phyloP scores from a whole-genome alignment of 92 coral and sea anemone genomes.

The Umimayanthus kanabou region DNA sequence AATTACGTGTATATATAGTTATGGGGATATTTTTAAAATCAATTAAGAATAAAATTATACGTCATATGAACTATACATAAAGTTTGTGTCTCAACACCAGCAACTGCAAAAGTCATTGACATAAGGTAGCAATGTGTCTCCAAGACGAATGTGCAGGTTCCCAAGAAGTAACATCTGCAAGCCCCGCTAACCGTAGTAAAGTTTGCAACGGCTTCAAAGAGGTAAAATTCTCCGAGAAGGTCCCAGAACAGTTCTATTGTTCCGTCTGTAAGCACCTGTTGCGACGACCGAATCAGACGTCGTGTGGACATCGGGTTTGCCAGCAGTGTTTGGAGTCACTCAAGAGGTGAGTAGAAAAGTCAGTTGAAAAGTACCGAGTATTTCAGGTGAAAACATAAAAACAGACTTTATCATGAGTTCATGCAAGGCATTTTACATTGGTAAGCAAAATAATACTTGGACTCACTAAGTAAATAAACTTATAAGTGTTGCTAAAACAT shows the following conservation, averaged over 20 bases:
- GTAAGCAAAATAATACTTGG: too few species aligned
- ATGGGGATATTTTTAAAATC: too few species aligned
- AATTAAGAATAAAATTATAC: too few species aligned
- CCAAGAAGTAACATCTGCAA: too few species aligned
- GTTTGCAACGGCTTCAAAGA: not conserved
- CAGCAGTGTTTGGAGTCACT: not conserved
- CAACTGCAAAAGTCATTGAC: not conserved
- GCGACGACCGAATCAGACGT: constrained; percentile 18
- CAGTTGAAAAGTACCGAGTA: not conserved
- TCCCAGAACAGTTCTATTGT: constrained; percentile 17
- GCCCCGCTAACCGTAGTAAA: not conserved
- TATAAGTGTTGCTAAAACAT: too few species aligned
- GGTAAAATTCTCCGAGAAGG: not conserved
- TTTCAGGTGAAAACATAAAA: too few species aligned
- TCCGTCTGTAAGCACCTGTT: constrained; percentile 18
- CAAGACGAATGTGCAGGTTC: not conserved
- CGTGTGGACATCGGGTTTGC: constrained; percentile 35
- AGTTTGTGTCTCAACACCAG: too few species aligned
- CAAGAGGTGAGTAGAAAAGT: not conserved
- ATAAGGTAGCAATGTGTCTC: not conserved
- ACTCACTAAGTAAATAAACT: too few species aligned
- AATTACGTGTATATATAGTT: too few species aligned
- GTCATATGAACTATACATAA: too few species aligned
- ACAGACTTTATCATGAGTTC: too few species aligned
- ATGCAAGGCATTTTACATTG: too few species aligned